Evolutionary conservation across 1,140 invertebrate species (phyloP).

Genomic region (Ceratosolen fusciceps): DNA sequence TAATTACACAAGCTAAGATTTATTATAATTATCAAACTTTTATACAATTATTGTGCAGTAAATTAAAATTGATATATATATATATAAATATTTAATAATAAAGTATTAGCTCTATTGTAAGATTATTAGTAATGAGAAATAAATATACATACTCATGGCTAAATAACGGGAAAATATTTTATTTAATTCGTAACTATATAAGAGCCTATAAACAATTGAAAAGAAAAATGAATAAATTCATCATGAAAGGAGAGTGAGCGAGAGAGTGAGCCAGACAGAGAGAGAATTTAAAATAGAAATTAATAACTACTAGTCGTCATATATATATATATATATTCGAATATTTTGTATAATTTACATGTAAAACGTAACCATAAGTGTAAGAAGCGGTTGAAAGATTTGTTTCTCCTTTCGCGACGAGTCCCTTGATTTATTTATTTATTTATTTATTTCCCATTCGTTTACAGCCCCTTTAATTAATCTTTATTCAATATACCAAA

Average conservation of each 20-base stretch:
- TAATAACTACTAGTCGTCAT: constrained; percentile 30
- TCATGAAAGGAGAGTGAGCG: constrained; percentile 49
- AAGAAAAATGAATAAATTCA: constrained; percentile 43
- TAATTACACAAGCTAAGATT: constrained; percentile 3
- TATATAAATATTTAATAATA: constrained; percentile 2
- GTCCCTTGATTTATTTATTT: constrained; percentile 21
- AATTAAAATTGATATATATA: neutral
- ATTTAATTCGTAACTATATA: constrained; percentile 37
- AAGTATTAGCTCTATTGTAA: constrained; percentile 5
- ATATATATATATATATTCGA: too few relatives aligned
- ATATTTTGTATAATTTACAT: constrained; percentile 43
- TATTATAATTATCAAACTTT: constrained; percentile 18
- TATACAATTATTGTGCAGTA: constrained; percentile 14
- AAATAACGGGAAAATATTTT: constrained; percentile 32
- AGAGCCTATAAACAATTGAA: constrained; percentile 41
- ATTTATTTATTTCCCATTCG: too few relatives aligned
- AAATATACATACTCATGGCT: constrained; percentile 41
- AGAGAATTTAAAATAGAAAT: constrained; percentile 37
- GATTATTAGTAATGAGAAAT: constrained; percentile 28
- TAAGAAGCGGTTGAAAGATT: too few relatives aligned
- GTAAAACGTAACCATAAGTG: constrained; percentile 34
- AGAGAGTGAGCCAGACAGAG: too few relatives aligned
- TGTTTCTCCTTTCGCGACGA: constrained; percentile 37
- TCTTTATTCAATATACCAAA: constrained; percentile 57
- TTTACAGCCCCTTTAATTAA: constrained; percentile 50